A percentile compares a stretch with the other conserved stretches of the same genome.
Conservation (phyloP, 2,113 vertebrate genomes). For the Ameiurus melas region DNA sequence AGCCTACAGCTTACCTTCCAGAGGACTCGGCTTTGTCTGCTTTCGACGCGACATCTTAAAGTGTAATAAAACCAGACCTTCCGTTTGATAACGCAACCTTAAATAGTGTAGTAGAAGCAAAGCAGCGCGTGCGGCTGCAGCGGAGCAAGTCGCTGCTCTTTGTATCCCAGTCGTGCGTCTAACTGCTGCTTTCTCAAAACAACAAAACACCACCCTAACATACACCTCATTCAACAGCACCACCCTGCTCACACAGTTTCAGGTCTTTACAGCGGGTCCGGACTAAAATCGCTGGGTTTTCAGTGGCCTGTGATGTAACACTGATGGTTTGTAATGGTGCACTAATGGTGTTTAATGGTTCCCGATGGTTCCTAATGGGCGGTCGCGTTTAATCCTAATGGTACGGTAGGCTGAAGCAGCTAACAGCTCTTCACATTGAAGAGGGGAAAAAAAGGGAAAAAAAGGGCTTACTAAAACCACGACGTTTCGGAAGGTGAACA, state of each 20-base stretch:
- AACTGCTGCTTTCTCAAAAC: neutral
- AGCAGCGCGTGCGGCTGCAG: neutral
- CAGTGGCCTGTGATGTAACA: neutral
- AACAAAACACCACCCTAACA: neutral
- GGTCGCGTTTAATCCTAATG: slow-evolving; percentile 34
- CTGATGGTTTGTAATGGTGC: slow-evolving; percentile 17
- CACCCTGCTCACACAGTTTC: neutral
- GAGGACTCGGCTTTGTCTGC: slow-evolving; percentile 50
- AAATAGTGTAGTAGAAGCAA: slow-evolving; percentile 15
- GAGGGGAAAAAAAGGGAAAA: too few relatives aligned
- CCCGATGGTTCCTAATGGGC: slow-evolving; percentile 35
- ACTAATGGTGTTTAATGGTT: slow-evolving; percentile 45
- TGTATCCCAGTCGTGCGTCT: neutral
- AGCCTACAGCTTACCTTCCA: slow-evolving; percentile 37
- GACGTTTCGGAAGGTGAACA: neutral
- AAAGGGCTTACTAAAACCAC: neutral
- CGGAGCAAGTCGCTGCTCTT: slow-evolving; percentile 19
- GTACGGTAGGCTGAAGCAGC: slow-evolving; percentile 3
- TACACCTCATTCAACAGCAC: neutral
- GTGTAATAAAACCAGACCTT: neutral
- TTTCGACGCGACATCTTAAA: slow-evolving; percentile 52
- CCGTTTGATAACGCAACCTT: slow-evolving; percentile 9
- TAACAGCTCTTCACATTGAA: neutral
- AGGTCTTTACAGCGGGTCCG: neutral
- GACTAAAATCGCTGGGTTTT: neutral